Evolutionary conservation across 2,113 vertebrate species (phyloP), one percentile per base, ranked within the genome.

Genomic region (Naja naja): DNA sequence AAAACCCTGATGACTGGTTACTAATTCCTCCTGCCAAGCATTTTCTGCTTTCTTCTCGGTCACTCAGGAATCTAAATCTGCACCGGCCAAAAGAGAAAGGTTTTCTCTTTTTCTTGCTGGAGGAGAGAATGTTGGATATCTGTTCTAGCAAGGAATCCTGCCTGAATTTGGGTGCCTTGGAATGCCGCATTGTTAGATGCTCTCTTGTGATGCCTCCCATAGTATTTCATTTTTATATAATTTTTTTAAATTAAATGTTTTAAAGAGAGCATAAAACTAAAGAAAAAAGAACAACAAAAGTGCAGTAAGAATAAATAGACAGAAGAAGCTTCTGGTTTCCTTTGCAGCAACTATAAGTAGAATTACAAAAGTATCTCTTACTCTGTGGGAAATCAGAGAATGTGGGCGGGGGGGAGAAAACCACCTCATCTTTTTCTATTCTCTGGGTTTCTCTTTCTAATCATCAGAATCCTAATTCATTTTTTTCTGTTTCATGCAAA

Each of bases 401-500:
- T 34, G 1, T n/a, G n/a, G n/a, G n/a, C n/a, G 30, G 3, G 25
- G 1, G 2, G 5, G 12, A 11, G 5, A 22, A 55, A 4, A 8
- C 56, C 23, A 58, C 56, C 56, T 25, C 22, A 58, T 25, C 12
- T 69, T 69, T 69, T 30, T n/a, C 30, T 6, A 18, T 69, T 69
- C 64, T 69, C 64, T 34, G 64, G 14, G 30, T 69, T 69, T 34
- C 14, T 69, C 34, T 69, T 69, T n/a, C 64, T 69, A 18, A 69
- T 69, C 3, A 34, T 5, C 64, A 69, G 30, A 69, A 69, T 0
- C 1, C 12, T n/a, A n/a, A 69, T 69, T 69, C 60, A n/a, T 69
- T n/a, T 69, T 34, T 27, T 12, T 25, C 27, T 5, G 14, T 69
- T 34, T 69, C 5, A 69, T 34, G 60, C 30, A 25, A 58, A 27